These are phyloP conservation scores for Cactoblastis cactorum DNA, from an alignment of 2,888 invertebrate genomes.

Conservation along the genomic window DNA sequence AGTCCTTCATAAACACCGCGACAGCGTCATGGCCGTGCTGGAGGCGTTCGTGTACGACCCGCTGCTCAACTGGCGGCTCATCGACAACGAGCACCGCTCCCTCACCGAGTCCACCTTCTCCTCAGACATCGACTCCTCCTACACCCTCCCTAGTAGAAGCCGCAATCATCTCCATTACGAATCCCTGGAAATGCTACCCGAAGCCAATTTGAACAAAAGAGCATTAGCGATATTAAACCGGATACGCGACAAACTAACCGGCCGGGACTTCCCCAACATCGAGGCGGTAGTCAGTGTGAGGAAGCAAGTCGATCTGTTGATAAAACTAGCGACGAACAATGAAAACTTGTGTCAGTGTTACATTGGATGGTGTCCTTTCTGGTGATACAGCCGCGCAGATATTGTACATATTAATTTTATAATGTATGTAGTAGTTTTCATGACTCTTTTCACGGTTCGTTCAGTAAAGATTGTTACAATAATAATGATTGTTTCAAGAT, in stretches of 20 bases:
- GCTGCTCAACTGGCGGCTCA: constrained; percentile 95
- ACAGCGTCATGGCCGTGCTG: constrained; percentile 98
- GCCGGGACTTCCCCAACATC: constrained; percentile 89
- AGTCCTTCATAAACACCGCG: constrained; percentile 94
- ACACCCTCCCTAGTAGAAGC: constrained; percentile 59
- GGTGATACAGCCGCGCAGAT: constrained; percentile 61
- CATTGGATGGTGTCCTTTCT: constrained; percentile 97
- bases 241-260: constrained; percentile 96
- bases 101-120: constrained; percentile 64
- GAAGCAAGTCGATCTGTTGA: constrained; percentile 95
- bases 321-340: constrained; percentile 97
- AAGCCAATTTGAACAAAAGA: constrained; percentile 92
- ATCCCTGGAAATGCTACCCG: constrained; percentile 79
- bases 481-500: too few relatives aligned
- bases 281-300: constrained; percentile 89
- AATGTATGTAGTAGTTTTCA: too few relatives aligned
- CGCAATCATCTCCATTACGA: constrained; percentile 60
- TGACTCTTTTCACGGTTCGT: too few relatives aligned
- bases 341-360: constrained; percentile 99
- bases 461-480: too few relatives aligned
- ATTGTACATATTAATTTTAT: background rate
- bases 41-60: constrained; percentile 99
- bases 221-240: constrained; percentile 94
- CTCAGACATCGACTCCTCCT: constrained; percentile 61
- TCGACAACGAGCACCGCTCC: constrained; percentile 61